phyloP scores from a whole-genome alignment of 1,140 invertebrate genomes.

The Tetragnatha versicolor region DNA sequence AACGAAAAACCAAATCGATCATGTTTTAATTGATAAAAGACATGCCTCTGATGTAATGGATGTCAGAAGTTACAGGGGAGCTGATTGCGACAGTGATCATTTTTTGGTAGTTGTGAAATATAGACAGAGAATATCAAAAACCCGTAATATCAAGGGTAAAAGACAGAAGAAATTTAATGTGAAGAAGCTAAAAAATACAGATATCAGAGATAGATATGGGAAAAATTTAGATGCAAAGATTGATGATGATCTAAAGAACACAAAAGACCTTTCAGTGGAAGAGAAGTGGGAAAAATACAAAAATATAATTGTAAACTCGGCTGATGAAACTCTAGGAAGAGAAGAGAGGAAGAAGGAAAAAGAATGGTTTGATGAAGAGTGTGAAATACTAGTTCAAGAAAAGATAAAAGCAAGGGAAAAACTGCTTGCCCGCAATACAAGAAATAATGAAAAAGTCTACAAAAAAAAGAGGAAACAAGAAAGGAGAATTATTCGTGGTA shows the following conservation, averaged over 20 bases:
- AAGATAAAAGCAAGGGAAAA: background rate
- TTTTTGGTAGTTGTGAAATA: conserved; percentile 8
- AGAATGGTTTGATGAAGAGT: background rate
- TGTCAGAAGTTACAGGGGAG: background rate
- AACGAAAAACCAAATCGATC: conserved; percentile 4
- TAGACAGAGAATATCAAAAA: conserved; percentile 9
- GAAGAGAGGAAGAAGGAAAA: background rate
- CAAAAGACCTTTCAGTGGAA: too few species aligned
- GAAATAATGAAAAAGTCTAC: conserved; percentile 3
- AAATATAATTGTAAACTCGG: too few species aligned
- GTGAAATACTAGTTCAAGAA: background rate
- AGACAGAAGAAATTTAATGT: background rate
- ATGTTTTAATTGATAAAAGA: conserved; percentile 21
- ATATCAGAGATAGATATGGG: background rate
- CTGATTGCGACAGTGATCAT: background rate
- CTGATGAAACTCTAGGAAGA: too few species aligned
- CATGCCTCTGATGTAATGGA: conserved; percentile 10
- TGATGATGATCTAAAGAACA: too few species aligned
- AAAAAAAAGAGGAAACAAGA: background rate
- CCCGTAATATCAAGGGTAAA: background rate
- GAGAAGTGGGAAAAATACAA: too few species aligned
- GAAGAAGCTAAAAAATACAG: background rate
- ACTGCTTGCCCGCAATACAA: background rate
- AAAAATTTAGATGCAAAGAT: too few species aligned
- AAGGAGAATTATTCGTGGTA: background rate